Base-by-base conservation (phyloP, 2,888 invertebrate genomes). In the Pogonocherus hispidulus region DNA sequence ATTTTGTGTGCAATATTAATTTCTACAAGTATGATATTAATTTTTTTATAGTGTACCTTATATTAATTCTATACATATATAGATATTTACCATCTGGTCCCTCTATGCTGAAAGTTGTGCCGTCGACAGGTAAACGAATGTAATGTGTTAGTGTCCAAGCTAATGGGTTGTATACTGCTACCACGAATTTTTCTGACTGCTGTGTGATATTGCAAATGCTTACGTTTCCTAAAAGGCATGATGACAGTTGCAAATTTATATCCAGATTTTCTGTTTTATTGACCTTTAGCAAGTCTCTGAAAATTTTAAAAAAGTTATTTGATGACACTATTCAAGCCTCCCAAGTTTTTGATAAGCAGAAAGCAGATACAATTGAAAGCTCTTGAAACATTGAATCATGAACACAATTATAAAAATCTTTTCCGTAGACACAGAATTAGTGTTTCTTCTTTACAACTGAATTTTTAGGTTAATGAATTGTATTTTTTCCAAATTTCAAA, bases 151-250 rank as follows among this genome's bases (percentile, higher is more conserved):
- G 86, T 0, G 83, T 73, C 84, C 90, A 91, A 1, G 91, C 92
- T 27, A 95, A 79, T 0, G 96, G 94, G 85, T 97, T 97, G 82
- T 95, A 95, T 0, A 94, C 79, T 0, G 66, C 72, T 5, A 95
- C 89, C 8, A 92, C 87, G 79, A 95, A 92, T 65, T 88, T 85
- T 0, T 87, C 78, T 18, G 84, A 87, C 0, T 83, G 79, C 79
- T 94, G 94, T 0, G 93, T 90, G 0, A 89, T 80, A 0, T 81
- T 79, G 77, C 96, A 96, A 20, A 90, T 87, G 55, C 94, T 94
- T 9, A 94, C 91, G 79, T 97, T 97, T 11, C 93, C 82, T 3
- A 90, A 84, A 56, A 88, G 84, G 79, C 94, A 94, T 11, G 87
- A 86, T 14, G 86, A 74, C 19, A 89, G 86, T 16, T 69, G 35